Percentiles rank a stretch among this genome's conserved stretches.
These are phyloP conservation scores for Alouatta caraya DNA, from an alignment of 2,797 vertebrate species.

Conservation along the genomic window DNA sequence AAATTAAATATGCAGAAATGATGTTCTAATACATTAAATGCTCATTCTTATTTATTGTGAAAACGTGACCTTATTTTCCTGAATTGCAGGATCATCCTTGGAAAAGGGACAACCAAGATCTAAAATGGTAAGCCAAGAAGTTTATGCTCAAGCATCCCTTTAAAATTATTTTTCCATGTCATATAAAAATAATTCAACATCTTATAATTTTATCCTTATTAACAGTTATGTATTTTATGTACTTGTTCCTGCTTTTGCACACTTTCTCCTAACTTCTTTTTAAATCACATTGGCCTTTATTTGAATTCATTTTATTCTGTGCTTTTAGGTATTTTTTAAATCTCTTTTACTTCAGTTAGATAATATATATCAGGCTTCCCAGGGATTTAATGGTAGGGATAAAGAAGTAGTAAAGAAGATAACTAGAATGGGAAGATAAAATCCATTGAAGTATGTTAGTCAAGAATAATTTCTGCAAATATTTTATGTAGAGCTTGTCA, in stretches of 20 bases:
- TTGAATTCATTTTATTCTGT: neutral
- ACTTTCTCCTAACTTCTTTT: neutral
- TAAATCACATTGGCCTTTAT: neutral
- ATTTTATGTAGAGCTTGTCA: conserved; percentile 9
- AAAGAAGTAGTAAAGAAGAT: neutral
- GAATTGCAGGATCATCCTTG: conserved; percentile 57
- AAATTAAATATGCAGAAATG: neutral
- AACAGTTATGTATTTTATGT: neutral
- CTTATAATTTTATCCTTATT: conserved; percentile 15
- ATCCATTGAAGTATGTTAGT: neutral
- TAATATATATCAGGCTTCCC: neutral
- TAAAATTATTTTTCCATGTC: neutral
- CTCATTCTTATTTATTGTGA: neutral
- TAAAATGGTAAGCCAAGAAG: conserved; percentile 63
- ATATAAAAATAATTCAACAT: neutral
- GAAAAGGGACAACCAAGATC: conserved; percentile 45
- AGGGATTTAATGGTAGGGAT: neutral
- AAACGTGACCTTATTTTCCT: conserved; percentile 26
- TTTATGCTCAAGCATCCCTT: neutral
- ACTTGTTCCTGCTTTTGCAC: neutral
- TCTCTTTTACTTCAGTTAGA: neutral
- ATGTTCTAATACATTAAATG: conserved; percentile 20
- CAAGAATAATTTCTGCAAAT: neutral
- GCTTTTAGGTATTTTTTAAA: neutral
- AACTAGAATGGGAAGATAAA: conserved; percentile 42